Evolutionary conservation across 2,797 vertebrate genomes (phyloP).

Genomic region (Alosa sapidissima): DNA sequence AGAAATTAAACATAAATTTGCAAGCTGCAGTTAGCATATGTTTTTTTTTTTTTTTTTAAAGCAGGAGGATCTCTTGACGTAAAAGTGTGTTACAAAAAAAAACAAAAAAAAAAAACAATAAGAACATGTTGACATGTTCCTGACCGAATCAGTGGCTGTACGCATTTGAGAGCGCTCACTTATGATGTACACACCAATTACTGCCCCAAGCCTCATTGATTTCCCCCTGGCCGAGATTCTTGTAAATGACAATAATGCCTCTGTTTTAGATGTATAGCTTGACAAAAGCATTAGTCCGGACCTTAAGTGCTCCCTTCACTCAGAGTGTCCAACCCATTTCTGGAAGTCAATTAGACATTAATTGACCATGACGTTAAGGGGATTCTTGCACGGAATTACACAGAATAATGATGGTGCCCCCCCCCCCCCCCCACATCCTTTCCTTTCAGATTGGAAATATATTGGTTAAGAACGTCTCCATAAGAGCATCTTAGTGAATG

Average conservation of each 20-base stretch:
- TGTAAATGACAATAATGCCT: conserved; percentile 48
- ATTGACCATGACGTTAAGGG: conserved; percentile 3
- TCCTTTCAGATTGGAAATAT: not conserved
- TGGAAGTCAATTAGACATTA: conserved; percentile 14
- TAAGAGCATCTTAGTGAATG: not conserved
- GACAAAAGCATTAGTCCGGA: conserved; percentile 41
- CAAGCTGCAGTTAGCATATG: not conserved
- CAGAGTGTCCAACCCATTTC: conserved; percentile 1
- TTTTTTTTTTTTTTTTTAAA: conserved; percentile 30
- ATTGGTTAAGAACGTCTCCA: not conserved
- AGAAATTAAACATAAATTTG: not conserved
- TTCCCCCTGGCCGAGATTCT: conserved; percentile 43
- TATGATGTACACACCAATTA: not conserved
- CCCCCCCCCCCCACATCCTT: not conserved
- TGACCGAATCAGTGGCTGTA: not conserved
- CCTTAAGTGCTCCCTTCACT: conserved; percentile 31
- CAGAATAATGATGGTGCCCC: not conserved
- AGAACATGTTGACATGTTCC: not conserved
- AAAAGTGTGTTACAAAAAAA: not conserved
- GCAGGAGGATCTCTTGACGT: not conserved
- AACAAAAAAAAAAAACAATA: not conserved
- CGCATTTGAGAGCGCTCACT: not conserved
- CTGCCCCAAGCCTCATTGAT: not conserved
- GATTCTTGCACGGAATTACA: not conserved
- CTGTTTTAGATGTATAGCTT: conserved; percentile 41